A percentile compares a stretch with the other conserved stretches of the same genome.
Evolutionary conservation across 2,113 vertebrate genomes (phyloP).

Genomic region (Rallus limicola): DNA sequence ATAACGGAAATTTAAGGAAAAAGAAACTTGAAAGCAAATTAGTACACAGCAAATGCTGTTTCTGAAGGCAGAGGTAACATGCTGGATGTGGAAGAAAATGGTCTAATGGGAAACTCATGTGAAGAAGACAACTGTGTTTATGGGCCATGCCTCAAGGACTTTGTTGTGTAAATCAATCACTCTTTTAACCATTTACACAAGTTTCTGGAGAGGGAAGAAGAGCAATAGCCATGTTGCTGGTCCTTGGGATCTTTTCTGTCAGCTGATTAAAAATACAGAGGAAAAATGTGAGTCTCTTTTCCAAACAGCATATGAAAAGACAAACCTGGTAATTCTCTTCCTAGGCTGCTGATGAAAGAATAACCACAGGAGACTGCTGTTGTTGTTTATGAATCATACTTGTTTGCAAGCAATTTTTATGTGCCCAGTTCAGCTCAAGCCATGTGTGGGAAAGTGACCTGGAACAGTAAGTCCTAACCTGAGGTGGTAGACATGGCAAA

Average conservation of each 20-base stretch:
- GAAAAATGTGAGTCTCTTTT: not conserved
- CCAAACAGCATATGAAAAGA: not conserved
- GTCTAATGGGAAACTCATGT: not conserved
- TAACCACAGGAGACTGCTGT: not conserved
- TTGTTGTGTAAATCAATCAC: not conserved
- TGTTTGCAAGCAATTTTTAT: not conserved
- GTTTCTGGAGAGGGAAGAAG: not conserved
- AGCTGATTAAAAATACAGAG: not conserved
- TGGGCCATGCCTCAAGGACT: not conserved
- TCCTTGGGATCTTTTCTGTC: not conserved
- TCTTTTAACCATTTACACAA: not conserved
- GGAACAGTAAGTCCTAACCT: not conserved
- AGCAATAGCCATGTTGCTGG: not conserved
- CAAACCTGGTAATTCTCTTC: not conserved
- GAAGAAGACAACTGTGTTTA: not conserved
- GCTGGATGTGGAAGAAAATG: not conserved
- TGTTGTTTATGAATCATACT: not conserved
- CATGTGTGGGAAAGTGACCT: not conserved
- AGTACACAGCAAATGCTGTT: not conserved
- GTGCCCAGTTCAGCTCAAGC: not conserved
- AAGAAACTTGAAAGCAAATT: not conserved
- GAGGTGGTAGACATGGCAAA: not conserved
- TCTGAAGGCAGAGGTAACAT: not conserved
- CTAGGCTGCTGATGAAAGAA: not conserved
- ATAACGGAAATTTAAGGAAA: not conserved